phyloP scores from a whole-genome alignment of 2,888 invertebrate species.

The Trichopria drosophilae region DNA sequence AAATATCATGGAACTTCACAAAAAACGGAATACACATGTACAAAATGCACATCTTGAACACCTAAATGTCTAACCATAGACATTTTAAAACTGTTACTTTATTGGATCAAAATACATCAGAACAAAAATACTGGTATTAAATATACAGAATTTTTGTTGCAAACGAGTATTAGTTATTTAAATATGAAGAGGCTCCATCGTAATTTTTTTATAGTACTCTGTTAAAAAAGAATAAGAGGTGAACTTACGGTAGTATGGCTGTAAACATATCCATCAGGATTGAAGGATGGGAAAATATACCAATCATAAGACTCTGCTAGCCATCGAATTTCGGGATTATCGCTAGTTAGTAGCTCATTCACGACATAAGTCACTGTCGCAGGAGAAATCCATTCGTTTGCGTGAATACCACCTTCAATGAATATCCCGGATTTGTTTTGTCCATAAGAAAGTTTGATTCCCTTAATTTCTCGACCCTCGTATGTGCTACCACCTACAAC shows the following conservation, averaged over 20 bases:
- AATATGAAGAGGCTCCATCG: too few relatives aligned
- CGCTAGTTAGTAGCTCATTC: conserved; percentile 66
- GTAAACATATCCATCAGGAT: conserved; percentile 78
- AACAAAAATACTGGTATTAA: too few relatives aligned
- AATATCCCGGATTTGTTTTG: conserved; percentile 63
- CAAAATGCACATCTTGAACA: too few relatives aligned
- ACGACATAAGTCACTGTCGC: conserved; percentile 68
- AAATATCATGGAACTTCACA: too few relatives aligned
- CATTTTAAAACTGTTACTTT: too few relatives aligned
- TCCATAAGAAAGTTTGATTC: conserved; percentile 46
- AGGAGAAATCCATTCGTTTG: conserved; percentile 76
- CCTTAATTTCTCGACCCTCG: conserved; percentile 35
- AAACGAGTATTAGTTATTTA: too few relatives aligned
- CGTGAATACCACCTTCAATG: conserved; percentile 69
- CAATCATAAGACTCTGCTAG: conserved; percentile 68
- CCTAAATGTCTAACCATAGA: too few relatives aligned
- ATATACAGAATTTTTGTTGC: too few relatives aligned
- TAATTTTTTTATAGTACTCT: too few relatives aligned
- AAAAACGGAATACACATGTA: too few relatives aligned
- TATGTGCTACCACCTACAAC: conserved; percentile 30
- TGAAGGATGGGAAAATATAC: conserved; percentile 76
- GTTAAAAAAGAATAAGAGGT: too few relatives aligned
- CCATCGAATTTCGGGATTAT: conserved; percentile 58
- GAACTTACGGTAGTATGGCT: conserved; percentile 63
- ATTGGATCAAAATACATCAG: too few relatives aligned